Base-by-base conservation (phyloP, 2,113 vertebrate species). In the Phalacrocorax brasilianus region DNA sequence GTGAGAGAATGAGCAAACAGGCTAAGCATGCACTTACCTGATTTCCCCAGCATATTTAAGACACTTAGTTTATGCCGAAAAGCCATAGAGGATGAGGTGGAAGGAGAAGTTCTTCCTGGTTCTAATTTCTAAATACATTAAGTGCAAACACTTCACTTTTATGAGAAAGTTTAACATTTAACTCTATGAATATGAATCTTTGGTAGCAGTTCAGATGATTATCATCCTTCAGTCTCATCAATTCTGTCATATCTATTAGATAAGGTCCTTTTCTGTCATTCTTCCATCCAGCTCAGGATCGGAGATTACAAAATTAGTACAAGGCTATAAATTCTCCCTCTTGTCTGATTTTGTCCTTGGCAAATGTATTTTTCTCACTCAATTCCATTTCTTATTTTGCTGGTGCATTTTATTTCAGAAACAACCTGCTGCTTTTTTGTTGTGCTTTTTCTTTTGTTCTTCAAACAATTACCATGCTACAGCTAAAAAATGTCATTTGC, bases 101-200 rank as follows among this genome's bases (percentile, higher is more conserved):
- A 79, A 95, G 20, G 35, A 72, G 45, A 70, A 85, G 11, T 6
- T 58, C 22, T 72, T 73, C 75, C 50, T 67, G 13, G 42, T 88
- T 85, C 58, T 62, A 78, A 96, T 88, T 94, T 42, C 81, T 89
- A 82, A 91, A 66, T 65, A 70, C 59, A 96, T 89, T 82, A 91
- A 81, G 42, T 66, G 38, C 58, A 88, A 89, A 70, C 55, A 50
- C 38, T 83, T 92, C 38, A 30, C 1, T 94, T 95, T 85, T 79
- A 91, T 74, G 77, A 76, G 84, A n/a, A 95, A 93, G 70, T 95
- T 95, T 85, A 93, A 58, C 44, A 47, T 49, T 91, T 70, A 80
- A 35, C 62, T 92, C 84, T 74, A 20, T 62, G 58, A 84, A 89
- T 85, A 87, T 59, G 61, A 67, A 83, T 74, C 42, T 75, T 68